Conservation (phyloP, 37 sponge, comb jelly and placozoan genomes). For the Beroe ovata region DNA sequence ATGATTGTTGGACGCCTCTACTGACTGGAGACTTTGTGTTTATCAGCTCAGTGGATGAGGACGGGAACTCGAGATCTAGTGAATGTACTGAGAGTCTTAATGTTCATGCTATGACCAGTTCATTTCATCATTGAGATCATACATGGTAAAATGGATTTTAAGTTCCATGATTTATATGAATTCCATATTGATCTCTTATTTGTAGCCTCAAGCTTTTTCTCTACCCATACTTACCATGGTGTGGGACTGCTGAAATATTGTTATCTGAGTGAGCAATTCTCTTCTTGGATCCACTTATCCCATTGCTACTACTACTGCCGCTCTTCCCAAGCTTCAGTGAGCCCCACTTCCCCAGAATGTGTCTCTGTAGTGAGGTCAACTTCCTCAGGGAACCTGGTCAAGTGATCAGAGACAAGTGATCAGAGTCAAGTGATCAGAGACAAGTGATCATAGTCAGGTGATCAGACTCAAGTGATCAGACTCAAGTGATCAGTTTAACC, state of each 20-base stretch:
- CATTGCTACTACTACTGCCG: neutral
- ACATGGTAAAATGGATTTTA: too few relatives aligned
- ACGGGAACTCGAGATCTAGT: slow-evolving; percentile 28
- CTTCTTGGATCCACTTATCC: neutral
- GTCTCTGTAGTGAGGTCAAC: neutral
- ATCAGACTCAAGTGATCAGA: too few relatives aligned
- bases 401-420: too few relatives aligned
- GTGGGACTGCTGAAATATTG: slow-evolving; percentile 20
- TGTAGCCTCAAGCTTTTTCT: neutral
- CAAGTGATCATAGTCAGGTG: too few relatives aligned
- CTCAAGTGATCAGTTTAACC: too few relatives aligned
- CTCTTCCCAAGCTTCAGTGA: neutral
- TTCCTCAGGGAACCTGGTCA: neutral
- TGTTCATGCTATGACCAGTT: too few relatives aligned
- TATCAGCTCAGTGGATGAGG: neutral
- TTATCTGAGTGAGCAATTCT: slow-evolving; percentile 7
- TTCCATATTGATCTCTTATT: neutral
- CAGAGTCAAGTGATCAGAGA: too few relatives aligned
- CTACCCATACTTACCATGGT: neutral
- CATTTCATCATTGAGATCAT: too few relatives aligned
- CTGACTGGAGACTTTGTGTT: neutral
- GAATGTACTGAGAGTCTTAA: too few relatives aligned
- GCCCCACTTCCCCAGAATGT: neutral
- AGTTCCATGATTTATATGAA: too few relatives aligned
- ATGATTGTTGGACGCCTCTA: neutral